These are phyloP conservation scores for Agrotis exclamationis DNA, from an alignment of 2,888 invertebrate species.

Conservation along the genomic window DNA sequence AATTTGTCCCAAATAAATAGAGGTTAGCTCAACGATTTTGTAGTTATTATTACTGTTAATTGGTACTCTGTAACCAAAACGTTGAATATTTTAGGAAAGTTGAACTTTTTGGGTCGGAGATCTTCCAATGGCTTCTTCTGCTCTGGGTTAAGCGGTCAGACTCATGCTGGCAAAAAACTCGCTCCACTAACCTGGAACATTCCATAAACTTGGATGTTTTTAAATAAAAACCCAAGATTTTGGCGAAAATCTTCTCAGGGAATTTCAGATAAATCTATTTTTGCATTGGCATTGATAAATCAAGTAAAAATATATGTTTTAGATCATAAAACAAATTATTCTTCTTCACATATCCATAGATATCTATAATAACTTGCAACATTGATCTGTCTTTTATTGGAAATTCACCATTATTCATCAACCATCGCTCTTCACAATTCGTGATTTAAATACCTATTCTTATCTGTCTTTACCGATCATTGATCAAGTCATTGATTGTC, in stretches of 20 bases:
- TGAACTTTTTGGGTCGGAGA: too few relatives aligned
- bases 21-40: background rate
- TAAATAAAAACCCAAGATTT: too few relatives aligned
- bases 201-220: too few relatives aligned
- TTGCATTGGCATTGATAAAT: background rate
- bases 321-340: background rate
- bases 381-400: background rate
- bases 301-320: background rate
- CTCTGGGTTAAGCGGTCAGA: too few relatives aligned
- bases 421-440: background rate
- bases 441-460: background rate
- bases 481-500: constrained; percentile 24
- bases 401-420: background rate
- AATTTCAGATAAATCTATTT: background rate
- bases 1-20: background rate
- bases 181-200: too few relatives aligned
- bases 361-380: background rate
- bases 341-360: background rate
- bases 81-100: background rate
- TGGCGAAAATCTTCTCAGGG: background rate
- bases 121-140: too few relatives aligned
- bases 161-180: too few relatives aligned
- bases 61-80: background rate
- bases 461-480: background rate
- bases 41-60: background rate